Evolutionary conservation across 2,888 invertebrate genomes (phyloP).

Genomic region (Zootermopsis nevadensis): DNA sequence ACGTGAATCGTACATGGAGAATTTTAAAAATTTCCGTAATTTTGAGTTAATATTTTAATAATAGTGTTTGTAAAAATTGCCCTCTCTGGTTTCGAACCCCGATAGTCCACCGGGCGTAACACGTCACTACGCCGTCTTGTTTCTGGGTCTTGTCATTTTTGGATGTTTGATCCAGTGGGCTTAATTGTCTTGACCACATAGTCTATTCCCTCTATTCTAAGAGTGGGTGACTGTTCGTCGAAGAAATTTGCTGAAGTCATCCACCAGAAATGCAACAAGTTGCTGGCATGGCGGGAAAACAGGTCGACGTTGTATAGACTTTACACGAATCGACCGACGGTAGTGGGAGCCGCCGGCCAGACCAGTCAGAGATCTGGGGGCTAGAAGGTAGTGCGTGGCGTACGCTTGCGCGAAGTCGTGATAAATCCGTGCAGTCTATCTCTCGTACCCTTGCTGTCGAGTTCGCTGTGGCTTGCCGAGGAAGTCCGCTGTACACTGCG

Average conservation of each 20-base stretch:
- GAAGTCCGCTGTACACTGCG: not conserved
- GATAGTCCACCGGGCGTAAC: too few relatives aligned
- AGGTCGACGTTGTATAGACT: not conserved
- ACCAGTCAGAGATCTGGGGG: not conserved
- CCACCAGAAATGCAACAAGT: conserved; percentile 26
- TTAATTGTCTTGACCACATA: too few relatives aligned
- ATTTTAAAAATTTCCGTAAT: too few relatives aligned
- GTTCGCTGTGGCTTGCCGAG: not conserved
- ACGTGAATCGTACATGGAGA: too few relatives aligned
- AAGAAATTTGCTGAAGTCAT: not conserved
- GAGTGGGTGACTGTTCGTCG: not conserved
- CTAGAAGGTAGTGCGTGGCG: not conserved
- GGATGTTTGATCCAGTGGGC: too few relatives aligned
- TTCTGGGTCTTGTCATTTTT: too few relatives aligned
- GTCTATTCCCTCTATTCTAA: not conserved
- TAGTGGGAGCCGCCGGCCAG: not conserved
- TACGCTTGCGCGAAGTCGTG: not conserved
- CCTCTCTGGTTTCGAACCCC: too few relatives aligned
- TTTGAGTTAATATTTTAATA: too few relatives aligned
- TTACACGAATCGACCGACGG: not conserved
- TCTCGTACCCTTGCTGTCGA: not conserved
- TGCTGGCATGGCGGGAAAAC: conserved; percentile 1
- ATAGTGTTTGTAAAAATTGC: too few relatives aligned
- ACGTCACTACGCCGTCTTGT: too few relatives aligned
- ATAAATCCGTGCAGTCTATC: not conserved